Evolutionary conservation across 1,140 invertebrate genomes (phyloP), one percentile per base, ranked within the genome.

Genomic region (Eupristina koningsbergeri): DNA sequence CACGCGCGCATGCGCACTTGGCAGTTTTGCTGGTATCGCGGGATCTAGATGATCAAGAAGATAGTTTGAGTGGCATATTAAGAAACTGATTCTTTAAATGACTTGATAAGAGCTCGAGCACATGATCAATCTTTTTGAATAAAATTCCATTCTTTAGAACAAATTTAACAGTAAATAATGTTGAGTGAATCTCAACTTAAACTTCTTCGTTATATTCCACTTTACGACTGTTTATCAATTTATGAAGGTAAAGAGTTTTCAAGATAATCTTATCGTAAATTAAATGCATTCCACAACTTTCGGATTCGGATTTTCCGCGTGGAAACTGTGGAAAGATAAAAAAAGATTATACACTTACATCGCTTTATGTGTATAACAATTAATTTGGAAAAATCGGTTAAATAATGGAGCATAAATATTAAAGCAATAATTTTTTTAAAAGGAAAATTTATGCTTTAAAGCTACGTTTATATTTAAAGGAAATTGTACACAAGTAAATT

Each of bases 131-230:
- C 39, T 71, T 36, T 41, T n/a, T 17, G 15, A 41, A 63, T 78
- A 41, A 31, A 67, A 67, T 67, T 67, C 34, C 29, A 22, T 34
- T 31, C 63, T 67, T 36, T 34, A 11, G 39, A 53, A 53, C 11
- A 53, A 75, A 53, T 41, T 71, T 39, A 41, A 71, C 19, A 71
- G 39, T 71, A 41, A 71, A 71, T 41, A 41, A 41, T n/a, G n/a
- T n/a, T n/a, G n/a, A 19, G 17, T 15, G 3, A 0, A 41, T 36
- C 41, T 71, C n/a, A 22, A 71, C 67, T 39, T 41, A 19, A n/a
- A 41, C 19, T 71, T n/a, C n/a, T n/a, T 41, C 36, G 39, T 71
- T 39, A 71, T 41, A 41, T 41, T 71, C 39, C 36, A 41, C 39
- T 71, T 71, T 39, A 41, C 22, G 22, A 36, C 36, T 31, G 22